Evolutionary conservation across 2,113 vertebrate genomes (phyloP).

Genomic region (Podocnemis expansa): DNA sequence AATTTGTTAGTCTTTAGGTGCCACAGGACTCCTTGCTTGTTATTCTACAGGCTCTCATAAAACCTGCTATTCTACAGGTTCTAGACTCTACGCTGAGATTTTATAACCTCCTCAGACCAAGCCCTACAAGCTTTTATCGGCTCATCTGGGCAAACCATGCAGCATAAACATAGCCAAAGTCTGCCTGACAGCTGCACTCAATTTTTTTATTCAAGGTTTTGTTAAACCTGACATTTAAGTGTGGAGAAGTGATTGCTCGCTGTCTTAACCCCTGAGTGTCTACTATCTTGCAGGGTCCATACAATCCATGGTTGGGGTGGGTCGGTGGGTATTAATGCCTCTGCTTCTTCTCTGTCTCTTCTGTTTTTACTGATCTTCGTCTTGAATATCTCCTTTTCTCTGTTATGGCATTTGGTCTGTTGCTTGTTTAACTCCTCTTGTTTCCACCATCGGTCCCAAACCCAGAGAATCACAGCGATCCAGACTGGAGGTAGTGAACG

Average conservation of each 20-base stretch:
- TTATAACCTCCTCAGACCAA: neutral
- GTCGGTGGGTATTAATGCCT: neutral
- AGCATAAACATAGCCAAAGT: neutral
- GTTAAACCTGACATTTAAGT: neutral
- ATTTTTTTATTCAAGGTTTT: neutral
- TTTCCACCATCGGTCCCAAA: neutral
- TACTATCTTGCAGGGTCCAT: neutral
- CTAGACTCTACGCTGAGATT: neutral
- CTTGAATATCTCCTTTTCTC: too few relatives aligned
- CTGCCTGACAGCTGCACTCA: neutral
- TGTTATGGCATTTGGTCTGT: neutral
- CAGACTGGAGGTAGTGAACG: neutral
- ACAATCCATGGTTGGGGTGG: neutral
- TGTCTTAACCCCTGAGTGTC: neutral
- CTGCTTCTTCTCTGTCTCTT: neutral
- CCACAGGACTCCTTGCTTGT: too few relatives aligned
- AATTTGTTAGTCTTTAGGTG: too few relatives aligned
- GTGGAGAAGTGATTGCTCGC: neutral
- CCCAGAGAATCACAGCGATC: neutral
- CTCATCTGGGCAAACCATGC: neutral
- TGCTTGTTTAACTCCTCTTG: neutral
- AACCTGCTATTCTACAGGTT: too few relatives aligned
- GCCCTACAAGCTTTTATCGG: neutral
- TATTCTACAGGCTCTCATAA: too few relatives aligned
- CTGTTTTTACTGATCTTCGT: neutral